Evolutionary conservation across 2,113 vertebrate species (phyloP), one percentile per base, ranked within the genome.

Genomic region (Thomomys bottae): DNA sequence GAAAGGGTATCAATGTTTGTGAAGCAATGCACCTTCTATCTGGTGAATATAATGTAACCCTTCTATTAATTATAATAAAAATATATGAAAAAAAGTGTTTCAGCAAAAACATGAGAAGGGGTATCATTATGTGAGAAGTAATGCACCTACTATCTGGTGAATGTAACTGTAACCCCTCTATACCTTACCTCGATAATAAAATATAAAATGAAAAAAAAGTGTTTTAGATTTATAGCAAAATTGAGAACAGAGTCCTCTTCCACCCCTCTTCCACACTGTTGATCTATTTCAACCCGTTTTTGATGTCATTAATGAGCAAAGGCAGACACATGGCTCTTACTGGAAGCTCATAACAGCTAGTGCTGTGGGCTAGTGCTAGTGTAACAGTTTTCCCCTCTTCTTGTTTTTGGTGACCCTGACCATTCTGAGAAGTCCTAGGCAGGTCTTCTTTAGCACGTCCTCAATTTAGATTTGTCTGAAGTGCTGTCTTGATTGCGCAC

Each of bases 401-500:
- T 64, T 90, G 26, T 63, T 68, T 92, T 54, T 42, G 15, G 32
- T 66, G 36, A 87, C 54, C 15, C 72, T 32, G 59, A 18, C 59
- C 45, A 59, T 86, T 87, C 61, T 75, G n/a, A 90, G 26, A 40
- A 73, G 49, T 61, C 18, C 8, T 63, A 38, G 11, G 40, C 34
- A 61, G 42, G 4, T 30, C 2, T 88, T 92, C 90, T 76, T 18
- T 71, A 81, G 79, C 76, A 12, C 71, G 34, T 88, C 23, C 23
- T 85, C 88, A 81, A 5, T 49, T 76, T 87, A n/a, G 66, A 49
- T 49, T 71, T 30, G 9, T 87, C 57, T 40, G 36, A 38, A 42
- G 73, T 75, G 61, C 45, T 90, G 64, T 80, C 67, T 40, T 79
- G 86, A 94, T 84, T 75, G 66, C 32, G 38, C 18, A 73, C 71